Evolutionary conservation across 2,797 vertebrate genomes (phyloP), one percentile per base, ranked within the genome.

Genomic region (Fistularia tabacaria): DNA sequence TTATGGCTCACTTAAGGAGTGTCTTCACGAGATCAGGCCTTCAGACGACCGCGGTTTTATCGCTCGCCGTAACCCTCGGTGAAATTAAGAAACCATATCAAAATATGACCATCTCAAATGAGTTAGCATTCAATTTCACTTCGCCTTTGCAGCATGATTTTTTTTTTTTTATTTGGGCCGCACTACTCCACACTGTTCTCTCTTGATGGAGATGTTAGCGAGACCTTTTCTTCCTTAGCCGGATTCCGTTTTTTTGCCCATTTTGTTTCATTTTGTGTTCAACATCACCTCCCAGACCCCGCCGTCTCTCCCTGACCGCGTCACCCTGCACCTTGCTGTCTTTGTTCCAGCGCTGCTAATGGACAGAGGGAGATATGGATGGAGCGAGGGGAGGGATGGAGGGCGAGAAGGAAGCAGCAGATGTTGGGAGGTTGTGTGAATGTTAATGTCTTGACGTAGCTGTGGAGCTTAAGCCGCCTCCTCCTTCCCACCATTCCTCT

Each of bases 361-460:
- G 62, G 76, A 73, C 62, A 56, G 73, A 60, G 79, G 61, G 61
- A 77, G 79, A 81, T 77, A 76, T 54, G 77, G 76, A 74, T 71
- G 70, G 67, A 70, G 57, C 55, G 62, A 59, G 69, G 74, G 25
- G 74, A 75, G 65, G 69, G 69, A 80, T 77, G 72, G 78, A 84
- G 83, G 79, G 77, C 8, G 55, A 81, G 77, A 66, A 85, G 82
- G 77, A 86, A 80, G 81, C 80, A 90, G 88, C 97, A 99, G 96
- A 97, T 97, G 97, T 95, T 94, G 92, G 93, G 82, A 92, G 92
- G 92, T 92, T 93, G 85, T 93, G 89, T 94, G 95, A 94, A 99
- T 99, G 94, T 93, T 95, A 98, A 97, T 97, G 92, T 93, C 85
- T 88, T 91, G 90, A 93, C 92, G 88, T 90, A 92, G 91, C 77